Evolutionary conservation across 1,140 invertebrate genomes (phyloP), one percentile per base, ranked within the genome.

Genomic region (Eupeodes corollae): DNA sequence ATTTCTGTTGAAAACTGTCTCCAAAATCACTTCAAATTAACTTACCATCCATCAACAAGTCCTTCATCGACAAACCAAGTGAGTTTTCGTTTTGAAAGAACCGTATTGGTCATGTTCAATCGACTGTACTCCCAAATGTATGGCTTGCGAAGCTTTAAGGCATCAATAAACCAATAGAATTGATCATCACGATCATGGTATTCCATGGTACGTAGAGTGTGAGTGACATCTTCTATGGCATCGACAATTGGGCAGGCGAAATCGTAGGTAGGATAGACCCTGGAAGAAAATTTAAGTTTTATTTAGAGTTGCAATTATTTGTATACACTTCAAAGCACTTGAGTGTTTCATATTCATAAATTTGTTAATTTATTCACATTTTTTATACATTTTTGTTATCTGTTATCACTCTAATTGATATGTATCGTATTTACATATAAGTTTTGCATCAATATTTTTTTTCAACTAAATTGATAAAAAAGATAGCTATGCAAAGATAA

Each of bases 211-310:
- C 97, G 77, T 33, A 99, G 71, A 5, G 93, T 91, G 68, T 99
- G 97, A 0, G 96, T 99, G 6, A 99, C 93, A 47, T 86, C 86
- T 75, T 99, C 97, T 41, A 98, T 76, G 42, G 90, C 85, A 70
- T 99, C 97, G 3, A 99, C 95, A 61, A 99, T 97, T 5, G 97
- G 97, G 70, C 97, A 99, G 1, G 96, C 94, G 76, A 99, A 99
- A 73, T 99, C 97, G 63, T 99, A 99, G 0, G 96, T 99, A 21
- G 97, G 97, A 73, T 99, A 99, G 5, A 96, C 94, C 60, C 92
- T 96, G 69, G 77, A 59, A 52, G 53, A 50, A 13, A 55, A 47
- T 32, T 54, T 14, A 52, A 38, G 9, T 3, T 9, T 10, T n/a
- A n/a, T n/a, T n/a, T n/a, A n/a, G n/a, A n/a, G n/a, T n/a, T n/a